phyloP scores from a whole-genome alignment of 2,888 invertebrate genomes.

The Amitus sp. region DNA sequence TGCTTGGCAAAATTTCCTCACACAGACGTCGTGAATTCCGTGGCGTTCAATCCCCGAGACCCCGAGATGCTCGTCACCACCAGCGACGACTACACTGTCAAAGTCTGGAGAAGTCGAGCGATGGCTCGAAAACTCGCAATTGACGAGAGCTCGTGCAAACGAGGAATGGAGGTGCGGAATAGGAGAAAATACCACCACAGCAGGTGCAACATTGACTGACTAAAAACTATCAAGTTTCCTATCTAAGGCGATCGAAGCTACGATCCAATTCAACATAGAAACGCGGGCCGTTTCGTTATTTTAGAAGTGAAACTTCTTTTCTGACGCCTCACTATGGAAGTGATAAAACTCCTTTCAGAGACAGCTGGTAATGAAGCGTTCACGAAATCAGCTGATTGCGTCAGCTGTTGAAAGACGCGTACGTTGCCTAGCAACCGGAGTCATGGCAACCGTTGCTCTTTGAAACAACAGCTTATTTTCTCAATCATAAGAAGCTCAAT shows the following conservation, averaged over 20 bases:
- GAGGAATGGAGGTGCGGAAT: slow-evolving; percentile 66
- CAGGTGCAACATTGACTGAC: slow-evolving; percentile 59
- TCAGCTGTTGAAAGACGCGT: too few species aligned
- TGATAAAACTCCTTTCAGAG: too few species aligned
- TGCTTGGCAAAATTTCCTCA: slow-evolving; percentile 82
- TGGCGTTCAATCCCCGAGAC: slow-evolving; percentile 85
- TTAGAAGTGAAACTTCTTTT: too few species aligned
- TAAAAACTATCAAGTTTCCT: slow-evolving; percentile 60
- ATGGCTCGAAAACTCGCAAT: slow-evolving; percentile 66
- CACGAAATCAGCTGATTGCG: too few species aligned
- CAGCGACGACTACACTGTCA: slow-evolving; percentile 83
- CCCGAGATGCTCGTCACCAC: slow-evolving; percentile 84
- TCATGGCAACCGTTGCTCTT: too few species aligned
- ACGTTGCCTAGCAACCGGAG: too few species aligned
- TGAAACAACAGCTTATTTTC: too few species aligned
- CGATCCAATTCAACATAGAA: background rate
- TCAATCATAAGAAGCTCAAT: too few species aligned
- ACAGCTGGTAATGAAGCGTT: too few species aligned
- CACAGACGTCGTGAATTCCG: slow-evolving; percentile 83
- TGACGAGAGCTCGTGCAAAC: slow-evolving; percentile 61
- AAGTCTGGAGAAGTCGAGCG: slow-evolving; percentile 70
- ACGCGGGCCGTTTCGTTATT: background rate
- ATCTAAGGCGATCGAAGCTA: too few species aligned
- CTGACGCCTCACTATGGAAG: too few species aligned
- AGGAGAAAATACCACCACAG: slow-evolving; percentile 55